These are phyloP conservation scores for Scaptodrosophila lebanonensis DNA, from an alignment of 1,140 invertebrate genomes.

Conservation along the genomic window DNA sequence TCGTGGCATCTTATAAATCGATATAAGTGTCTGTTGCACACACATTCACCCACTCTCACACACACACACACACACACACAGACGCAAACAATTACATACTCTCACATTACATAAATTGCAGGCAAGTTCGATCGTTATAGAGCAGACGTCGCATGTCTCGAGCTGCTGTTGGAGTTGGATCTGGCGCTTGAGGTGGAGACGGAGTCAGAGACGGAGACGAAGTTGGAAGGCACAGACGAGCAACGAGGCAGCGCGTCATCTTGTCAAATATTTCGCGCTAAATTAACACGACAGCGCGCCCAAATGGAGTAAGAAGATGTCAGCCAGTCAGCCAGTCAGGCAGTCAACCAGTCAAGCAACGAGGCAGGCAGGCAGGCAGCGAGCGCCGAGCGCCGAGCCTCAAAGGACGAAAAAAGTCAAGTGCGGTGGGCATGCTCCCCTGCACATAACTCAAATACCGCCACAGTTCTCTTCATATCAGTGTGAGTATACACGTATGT, in stretches of 20 bases:
- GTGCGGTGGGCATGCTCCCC: conserved; percentile 24
- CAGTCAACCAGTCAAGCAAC: conserved; percentile 30
- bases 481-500: conserved; percentile 6
- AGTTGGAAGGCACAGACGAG: conserved; percentile 19
- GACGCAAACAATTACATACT: conserved; percentile 11
- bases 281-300: conserved; percentile 71
- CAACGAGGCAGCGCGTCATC: conserved; percentile 58
- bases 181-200: conserved; percentile 8
- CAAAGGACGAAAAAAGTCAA: conserved; percentile 52
- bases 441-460: neutral
- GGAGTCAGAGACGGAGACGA: neutral
- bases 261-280: conserved; percentile 74
- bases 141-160: conserved; percentile 35
- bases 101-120: neutral
- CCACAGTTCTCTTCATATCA: conserved; percentile 8
- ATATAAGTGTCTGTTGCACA: conserved; percentile 65
- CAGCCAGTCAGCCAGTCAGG: conserved; percentile 34
- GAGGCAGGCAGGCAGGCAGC: conserved; percentile 13
- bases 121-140: conserved; percentile 51
- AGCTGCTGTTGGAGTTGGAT: neutral
- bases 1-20: conserved; percentile 67
- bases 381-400: conserved; percentile 28
- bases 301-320: conserved; percentile 72
- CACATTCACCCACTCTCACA: conserved; percentile 12
- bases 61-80: neutral